Evolutionary conservation across 1,140 invertebrate species (phyloP).

Genomic region (Calosoma granatense): DNA sequence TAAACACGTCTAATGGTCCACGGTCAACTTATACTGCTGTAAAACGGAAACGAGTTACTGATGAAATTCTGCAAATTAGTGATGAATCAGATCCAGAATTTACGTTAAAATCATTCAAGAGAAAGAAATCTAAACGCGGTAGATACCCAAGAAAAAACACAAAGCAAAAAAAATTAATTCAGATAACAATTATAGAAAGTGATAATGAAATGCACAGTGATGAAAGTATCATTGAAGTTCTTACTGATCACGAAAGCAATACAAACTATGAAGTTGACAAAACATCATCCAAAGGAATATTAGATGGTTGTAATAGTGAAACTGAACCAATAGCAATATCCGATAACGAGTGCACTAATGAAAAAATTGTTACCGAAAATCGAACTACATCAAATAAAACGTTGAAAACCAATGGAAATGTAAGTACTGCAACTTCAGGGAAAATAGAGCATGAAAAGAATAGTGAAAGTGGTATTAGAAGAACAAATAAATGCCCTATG

Average conservation of each 20-base stretch:
- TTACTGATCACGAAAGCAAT: neutral
- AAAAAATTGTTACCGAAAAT: too few species aligned
- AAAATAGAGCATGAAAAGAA: neutral
- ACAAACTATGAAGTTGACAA: neutral
- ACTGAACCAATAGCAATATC: neutral
- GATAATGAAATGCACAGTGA: neutral
- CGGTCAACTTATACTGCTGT: too few species aligned
- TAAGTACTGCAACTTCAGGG: neutral
- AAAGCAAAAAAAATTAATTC: neutral
- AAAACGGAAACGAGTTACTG: neutral
- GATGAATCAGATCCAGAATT: slow-evolving; percentile 5
- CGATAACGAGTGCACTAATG: neutral
- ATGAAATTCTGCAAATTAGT: neutral
- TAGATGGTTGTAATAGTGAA: neutral
- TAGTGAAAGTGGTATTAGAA: neutral
- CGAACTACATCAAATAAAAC: too few species aligned
- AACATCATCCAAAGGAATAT: neutral
- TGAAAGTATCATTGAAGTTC: neutral
- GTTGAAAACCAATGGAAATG: neutral
- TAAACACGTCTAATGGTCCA: neutral
- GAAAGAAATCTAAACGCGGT: neutral
- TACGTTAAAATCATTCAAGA: neutral
- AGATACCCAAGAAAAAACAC: too few species aligned
- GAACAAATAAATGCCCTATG: neutral
- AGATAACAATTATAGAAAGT: neutral